Conservation (phyloP, 2,888 invertebrate genomes). For the Parnassius apollo region DNA sequence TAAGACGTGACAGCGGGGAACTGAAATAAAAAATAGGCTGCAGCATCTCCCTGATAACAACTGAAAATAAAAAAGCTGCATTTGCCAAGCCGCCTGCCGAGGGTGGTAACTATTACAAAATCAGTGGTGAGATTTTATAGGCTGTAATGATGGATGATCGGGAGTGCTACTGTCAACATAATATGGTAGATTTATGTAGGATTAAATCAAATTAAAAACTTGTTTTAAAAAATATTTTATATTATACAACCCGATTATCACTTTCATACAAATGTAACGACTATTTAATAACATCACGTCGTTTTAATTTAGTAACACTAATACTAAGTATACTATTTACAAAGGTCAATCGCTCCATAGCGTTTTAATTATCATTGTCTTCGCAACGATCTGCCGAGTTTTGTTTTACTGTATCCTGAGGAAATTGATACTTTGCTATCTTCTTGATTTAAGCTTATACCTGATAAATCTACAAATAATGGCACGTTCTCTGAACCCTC, state of each 20-base stretch:
- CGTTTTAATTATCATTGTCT: conserved; percentile 55
- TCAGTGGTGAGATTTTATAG: too few relatives aligned
- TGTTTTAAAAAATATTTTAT: conserved; percentile 55
- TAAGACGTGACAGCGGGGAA: too few relatives aligned
- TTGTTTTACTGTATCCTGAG: conserved; percentile 78
- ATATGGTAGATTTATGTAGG: too few relatives aligned
- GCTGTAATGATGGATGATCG: too few relatives aligned
- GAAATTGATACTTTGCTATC: conserved; percentile 70
- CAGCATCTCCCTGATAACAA: too few relatives aligned
- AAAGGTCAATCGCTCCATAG: conserved; percentile 51
- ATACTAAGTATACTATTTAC: conserved; percentile 71
- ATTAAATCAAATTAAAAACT: conserved; percentile 15
- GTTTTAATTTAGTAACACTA: conserved; percentile 77
- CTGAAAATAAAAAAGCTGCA: too few relatives aligned
- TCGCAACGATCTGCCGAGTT: conserved; percentile 71
- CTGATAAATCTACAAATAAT: conserved; percentile 75
- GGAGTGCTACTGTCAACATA: too few relatives aligned
- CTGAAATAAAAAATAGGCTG: too few relatives aligned
- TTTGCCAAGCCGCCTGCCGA: too few relatives aligned
- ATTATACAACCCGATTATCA: conserved; percentile 77
- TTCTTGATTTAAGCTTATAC: conserved; percentile 62
- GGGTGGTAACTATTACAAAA: too few relatives aligned
- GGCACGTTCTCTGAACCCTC: conserved; percentile 77
- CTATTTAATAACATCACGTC: conserved; percentile 64
- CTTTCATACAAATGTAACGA: conserved; percentile 70